Evolutionary conservation across 1,140 invertebrate genomes (phyloP).

Genomic region (Phenacoccus solenopsis): DNA sequence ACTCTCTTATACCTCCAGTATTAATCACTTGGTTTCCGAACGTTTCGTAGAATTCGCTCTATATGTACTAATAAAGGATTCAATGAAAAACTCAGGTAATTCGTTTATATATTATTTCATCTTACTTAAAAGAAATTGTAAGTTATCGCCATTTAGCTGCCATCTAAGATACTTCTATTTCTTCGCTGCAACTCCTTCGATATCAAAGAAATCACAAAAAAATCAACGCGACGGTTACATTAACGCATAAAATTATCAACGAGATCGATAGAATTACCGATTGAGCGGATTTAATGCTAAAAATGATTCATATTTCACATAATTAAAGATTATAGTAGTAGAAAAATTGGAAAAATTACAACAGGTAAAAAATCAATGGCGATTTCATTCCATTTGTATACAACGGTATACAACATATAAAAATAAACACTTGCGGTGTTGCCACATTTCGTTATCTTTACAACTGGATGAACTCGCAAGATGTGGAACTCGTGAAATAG

Average conservation of each 20-base stretch:
- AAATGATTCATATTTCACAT: not conserved
- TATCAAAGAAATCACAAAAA: not conserved
- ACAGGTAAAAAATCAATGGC: conserved; percentile 1
- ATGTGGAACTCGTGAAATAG: no score
- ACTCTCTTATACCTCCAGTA: no score
- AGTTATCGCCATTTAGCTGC: no score
- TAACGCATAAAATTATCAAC: not conserved
- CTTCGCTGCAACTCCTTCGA: not conserved
- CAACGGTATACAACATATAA: not conserved
- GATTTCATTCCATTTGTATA: not conserved
- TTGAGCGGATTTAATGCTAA: not conserved
- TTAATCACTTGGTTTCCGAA: no score
- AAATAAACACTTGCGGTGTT: not conserved
- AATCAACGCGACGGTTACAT: not conserved
- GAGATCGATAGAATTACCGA: not conserved
- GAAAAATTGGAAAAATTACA: not conserved
- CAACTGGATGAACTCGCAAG: no score
- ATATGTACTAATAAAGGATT: no score
- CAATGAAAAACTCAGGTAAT: no score
- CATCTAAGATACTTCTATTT: no score
- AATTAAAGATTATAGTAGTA: not conserved
- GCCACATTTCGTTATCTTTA: no score
- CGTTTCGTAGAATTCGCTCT: no score
- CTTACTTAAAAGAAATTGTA: no score
- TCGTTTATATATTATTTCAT: no score